Percentiles rank a stretch among this genome's conserved stretches.
phyloP scores from a whole-genome alignment of 1,140 invertebrate species.

The Sinella curviseta region DNA sequence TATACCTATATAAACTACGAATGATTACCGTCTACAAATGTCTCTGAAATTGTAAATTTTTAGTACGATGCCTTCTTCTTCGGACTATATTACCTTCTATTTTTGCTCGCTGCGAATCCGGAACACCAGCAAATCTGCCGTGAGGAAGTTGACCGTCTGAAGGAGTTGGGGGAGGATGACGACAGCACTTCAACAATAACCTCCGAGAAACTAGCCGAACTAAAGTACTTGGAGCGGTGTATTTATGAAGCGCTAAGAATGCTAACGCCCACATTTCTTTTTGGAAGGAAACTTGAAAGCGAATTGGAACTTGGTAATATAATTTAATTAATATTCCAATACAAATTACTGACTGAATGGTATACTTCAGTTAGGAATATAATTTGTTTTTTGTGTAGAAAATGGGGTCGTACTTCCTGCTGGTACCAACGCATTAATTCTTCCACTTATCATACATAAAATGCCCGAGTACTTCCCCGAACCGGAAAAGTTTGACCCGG shows the following conservation, averaged over 20 bases:
- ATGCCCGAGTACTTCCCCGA: constrained; percentile 48
- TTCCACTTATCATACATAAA: constrained; percentile 27
- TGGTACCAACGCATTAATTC: constrained; percentile 21
- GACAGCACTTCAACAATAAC: no score
- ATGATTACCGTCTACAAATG: no score
- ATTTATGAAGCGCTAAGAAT: background rate
- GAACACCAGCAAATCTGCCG: background rate
- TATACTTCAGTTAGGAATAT: no score
- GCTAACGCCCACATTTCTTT: background rate
- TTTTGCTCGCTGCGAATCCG: background rate
- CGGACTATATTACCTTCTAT: background rate
- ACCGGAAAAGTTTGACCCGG: constrained; percentile 50
- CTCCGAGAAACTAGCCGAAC: background rate
- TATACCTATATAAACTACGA: no score
- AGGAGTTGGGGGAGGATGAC: background rate
- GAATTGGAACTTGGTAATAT: background rate
- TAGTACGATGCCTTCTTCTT: background rate
- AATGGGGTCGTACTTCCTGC: constrained; percentile 17
- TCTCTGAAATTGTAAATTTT: no score
- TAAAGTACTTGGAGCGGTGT: background rate
- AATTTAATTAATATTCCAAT: background rate
- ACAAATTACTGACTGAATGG: background rate
- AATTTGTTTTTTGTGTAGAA: background rate
- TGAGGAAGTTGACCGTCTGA: background rate
- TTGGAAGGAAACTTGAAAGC: background rate